phyloP scores from a whole-genome alignment of 2,113 vertebrate species.

The Geococcyx californianus region DNA sequence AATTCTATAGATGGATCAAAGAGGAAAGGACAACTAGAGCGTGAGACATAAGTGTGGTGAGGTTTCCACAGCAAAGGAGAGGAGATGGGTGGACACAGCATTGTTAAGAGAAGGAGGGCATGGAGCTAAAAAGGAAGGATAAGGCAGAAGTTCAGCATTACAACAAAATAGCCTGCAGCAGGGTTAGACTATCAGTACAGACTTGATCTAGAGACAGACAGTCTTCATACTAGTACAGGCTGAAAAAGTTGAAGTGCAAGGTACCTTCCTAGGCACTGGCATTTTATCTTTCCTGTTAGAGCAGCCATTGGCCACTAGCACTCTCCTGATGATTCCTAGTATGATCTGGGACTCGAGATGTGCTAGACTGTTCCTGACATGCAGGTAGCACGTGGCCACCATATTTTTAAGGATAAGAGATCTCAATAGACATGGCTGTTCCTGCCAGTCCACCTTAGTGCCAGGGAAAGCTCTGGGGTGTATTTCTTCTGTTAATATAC shows the following conservation, averaged over 20 bases:
- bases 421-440: accelerated
- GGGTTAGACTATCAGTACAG: not conserved
- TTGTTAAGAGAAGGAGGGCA: not conserved
- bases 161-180: not conserved
- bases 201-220: not conserved
- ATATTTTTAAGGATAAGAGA: not conserved
- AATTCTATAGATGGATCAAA: not conserved
- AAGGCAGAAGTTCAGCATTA: not conserved
- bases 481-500: not conserved
- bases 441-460: not conserved
- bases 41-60: not conserved
- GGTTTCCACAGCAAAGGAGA: not conserved
- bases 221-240: not conserved
- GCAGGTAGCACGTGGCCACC: not conserved
- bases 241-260: not conserved
- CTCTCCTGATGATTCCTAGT: not conserved
- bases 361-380: not conserved
- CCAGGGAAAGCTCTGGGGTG: not conserved
- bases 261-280: not conserved
- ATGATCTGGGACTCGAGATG: not conserved
- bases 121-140: not conserved
- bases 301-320: not conserved
- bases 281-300: not conserved
- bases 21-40: not conserved
- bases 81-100: not conserved